Conservation (phyloP, 2,888 invertebrate genomes). For the Archips crataeganus region DNA sequence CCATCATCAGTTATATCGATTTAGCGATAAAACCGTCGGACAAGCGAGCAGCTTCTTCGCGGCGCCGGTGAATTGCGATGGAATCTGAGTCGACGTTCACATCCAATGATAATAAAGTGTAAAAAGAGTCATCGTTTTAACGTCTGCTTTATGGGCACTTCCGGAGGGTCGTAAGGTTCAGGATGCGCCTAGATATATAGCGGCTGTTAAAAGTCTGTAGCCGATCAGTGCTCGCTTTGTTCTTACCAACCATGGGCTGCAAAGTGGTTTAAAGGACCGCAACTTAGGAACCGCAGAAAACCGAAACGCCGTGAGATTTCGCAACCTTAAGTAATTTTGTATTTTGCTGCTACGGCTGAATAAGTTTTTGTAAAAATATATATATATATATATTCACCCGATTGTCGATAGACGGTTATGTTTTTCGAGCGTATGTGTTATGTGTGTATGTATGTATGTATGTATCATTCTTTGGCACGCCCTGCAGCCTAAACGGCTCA, state of each 20-base stretch:
- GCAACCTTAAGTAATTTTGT: no score
- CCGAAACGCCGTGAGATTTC: background rate
- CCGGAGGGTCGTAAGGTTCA: constrained; percentile 75
- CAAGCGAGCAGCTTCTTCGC: constrained; percentile 70
- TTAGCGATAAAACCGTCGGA: constrained; percentile 77
- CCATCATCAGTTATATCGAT: constrained; percentile 80
- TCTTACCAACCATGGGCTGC: constrained; percentile 52
- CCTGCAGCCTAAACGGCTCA: no score
- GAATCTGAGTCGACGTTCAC: constrained; percentile 83
- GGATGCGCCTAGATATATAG: constrained; percentile 74
- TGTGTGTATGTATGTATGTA: no score
- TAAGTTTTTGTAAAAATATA: no score
- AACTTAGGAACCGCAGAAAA: background rate
- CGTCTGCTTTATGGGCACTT: constrained; percentile 83
- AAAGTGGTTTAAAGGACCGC: constrained; percentile 46
- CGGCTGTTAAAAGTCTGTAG: constrained; percentile 69
- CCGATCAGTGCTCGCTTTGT: constrained; percentile 66
- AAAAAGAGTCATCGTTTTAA: constrained; percentile 85
- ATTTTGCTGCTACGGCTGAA: no score
- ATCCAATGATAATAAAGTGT: constrained; percentile 86
- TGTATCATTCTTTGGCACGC: no score
- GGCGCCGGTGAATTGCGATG: constrained; percentile 74
- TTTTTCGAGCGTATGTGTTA: no score
- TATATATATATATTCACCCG: no score
- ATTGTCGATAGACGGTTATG: no score